Evolutionary conservation across 1,140 invertebrate species (phyloP).

Genomic region (Cyclina sinensis): DNA sequence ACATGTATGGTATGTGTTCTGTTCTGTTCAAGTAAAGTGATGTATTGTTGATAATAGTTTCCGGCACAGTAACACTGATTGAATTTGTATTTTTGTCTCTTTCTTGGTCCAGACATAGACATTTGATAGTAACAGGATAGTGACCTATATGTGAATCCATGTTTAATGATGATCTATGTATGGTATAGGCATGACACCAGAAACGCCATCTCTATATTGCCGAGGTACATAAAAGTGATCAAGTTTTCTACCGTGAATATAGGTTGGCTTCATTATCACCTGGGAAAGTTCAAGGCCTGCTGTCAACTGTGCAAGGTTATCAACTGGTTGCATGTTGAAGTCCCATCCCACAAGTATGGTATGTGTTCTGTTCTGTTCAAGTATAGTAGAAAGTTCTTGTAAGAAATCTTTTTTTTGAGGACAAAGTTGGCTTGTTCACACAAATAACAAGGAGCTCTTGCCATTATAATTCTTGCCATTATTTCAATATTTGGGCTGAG

Average conservation of each 20-base stretch:
- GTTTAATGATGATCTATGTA: conserved; percentile 4
- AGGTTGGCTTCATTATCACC: background rate
- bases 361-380: background rate
- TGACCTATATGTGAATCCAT: conserved; percentile 14
- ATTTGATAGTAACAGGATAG: too few relatives aligned
- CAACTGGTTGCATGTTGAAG: too few relatives aligned
- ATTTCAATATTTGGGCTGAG: background rate
- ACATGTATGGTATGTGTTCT: too few relatives aligned
- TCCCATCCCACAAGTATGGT: too few relatives aligned
- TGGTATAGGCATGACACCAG: background rate
- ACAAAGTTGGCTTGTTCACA: background rate
- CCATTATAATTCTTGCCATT: background rate
- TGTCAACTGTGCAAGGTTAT: background rate
- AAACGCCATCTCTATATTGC: too few relatives aligned
- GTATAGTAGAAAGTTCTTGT: background rate
- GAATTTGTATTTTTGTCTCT: too few relatives aligned
- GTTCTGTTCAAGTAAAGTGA: too few relatives aligned
- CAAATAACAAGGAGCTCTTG: background rate
- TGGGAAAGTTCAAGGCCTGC: background rate
- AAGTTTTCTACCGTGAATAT: conserved; percentile 7
- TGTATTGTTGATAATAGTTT: too few relatives aligned
- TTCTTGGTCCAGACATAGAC: too few relatives aligned
- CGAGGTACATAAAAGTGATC: too few relatives aligned
- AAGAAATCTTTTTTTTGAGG: background rate
- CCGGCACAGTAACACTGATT: too few relatives aligned